Evolutionary conservation across 2,113 vertebrate species (phyloP).

Genomic region (Charadrius vociferus): DNA sequence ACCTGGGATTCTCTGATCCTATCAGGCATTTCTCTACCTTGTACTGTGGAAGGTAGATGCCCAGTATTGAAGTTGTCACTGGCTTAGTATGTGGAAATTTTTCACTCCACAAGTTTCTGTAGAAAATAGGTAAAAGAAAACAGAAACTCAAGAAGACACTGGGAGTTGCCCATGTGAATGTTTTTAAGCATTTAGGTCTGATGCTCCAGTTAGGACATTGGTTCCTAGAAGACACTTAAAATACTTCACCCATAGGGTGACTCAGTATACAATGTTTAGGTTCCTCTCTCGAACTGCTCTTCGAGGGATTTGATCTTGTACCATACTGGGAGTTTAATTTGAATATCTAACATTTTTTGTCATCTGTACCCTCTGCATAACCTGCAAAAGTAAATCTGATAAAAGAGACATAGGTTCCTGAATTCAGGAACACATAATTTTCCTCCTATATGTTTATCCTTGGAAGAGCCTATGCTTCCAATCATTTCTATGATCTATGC

Average conservation of each 20-base stretch:
- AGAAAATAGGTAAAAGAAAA: not conserved
- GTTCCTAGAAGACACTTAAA: not conserved
- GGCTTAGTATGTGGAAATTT: not conserved
- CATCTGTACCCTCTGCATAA: not conserved
- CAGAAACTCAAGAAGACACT: not conserved
- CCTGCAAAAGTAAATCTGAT: not conserved
- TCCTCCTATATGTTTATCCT: not conserved
- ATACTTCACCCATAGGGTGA: not conserved
- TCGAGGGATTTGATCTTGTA: not conserved
- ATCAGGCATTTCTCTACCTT: not conserved
- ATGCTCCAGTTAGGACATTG: not conserved
- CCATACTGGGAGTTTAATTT: not conserved
- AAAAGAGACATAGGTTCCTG: not conserved
- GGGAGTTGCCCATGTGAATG: not conserved
- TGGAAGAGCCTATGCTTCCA: not conserved
- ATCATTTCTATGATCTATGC: not conserved
- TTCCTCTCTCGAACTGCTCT: not conserved
- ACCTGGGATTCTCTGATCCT: not conserved
- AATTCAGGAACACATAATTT: not conserved
- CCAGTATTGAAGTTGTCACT: rapidly evolving
- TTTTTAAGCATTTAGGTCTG: not conserved
- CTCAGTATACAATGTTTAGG: not conserved
- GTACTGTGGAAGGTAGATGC: not conserved
- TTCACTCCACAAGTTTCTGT: not conserved
- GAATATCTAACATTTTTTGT: not conserved